These are phyloP conservation scores for Parnassius glacialis DNA, from an alignment of 2,888 invertebrate species.

Conservation along the genomic window DNA sequence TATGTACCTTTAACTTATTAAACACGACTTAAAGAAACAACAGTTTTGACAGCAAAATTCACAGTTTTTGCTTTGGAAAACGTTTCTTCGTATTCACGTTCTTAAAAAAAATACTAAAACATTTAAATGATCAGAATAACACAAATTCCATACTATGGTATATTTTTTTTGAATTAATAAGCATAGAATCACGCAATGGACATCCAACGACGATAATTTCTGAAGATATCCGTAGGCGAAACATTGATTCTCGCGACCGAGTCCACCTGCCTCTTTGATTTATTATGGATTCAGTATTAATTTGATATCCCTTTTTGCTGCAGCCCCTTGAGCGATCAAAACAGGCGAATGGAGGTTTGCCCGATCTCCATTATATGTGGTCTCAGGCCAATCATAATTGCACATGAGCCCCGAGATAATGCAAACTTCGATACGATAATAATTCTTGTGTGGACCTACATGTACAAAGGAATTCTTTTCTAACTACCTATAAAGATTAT, in stretches of 20 bases:
- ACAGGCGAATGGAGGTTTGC: slow-evolving; percentile 62
- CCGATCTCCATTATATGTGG: slow-evolving; percentile 73
- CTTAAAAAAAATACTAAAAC: neutral
- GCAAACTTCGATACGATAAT: slow-evolving; percentile 60
- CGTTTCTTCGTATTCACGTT: neutral
- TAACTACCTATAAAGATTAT: slow-evolving; percentile 25
- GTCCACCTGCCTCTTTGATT: slow-evolving; percentile 80
- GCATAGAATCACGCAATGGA: slow-evolving; percentile 37
- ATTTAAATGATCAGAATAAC: slow-evolving; percentile 43
- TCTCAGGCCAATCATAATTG: slow-evolving; percentile 76
- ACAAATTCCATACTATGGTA: slow-evolving; percentile 46
- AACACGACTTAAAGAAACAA: neutral
- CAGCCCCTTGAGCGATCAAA: slow-evolving; percentile 76
- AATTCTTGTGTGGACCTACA: slow-evolving; percentile 38
- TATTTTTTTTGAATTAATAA: slow-evolving; percentile 38
- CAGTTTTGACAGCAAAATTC: neutral
- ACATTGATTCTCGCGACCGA: slow-evolving; percentile 64
- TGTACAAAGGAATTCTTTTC: slow-evolving; percentile 34
- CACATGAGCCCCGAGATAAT: slow-evolving; percentile 71
- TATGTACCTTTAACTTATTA: neutral
- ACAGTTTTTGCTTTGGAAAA: neutral
- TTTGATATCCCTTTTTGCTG: slow-evolving; percentile 80
- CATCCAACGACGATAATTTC: slow-evolving; percentile 68
- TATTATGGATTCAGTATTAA: slow-evolving; percentile 81
- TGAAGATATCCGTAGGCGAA: slow-evolving; percentile 74